Percentiles rank a stretch among this genome's conserved stretches.
These are phyloP conservation scores for Himalopsyche phryganea DNA, from an alignment of 1,140 invertebrate species.

Conservation along the genomic window DNA sequence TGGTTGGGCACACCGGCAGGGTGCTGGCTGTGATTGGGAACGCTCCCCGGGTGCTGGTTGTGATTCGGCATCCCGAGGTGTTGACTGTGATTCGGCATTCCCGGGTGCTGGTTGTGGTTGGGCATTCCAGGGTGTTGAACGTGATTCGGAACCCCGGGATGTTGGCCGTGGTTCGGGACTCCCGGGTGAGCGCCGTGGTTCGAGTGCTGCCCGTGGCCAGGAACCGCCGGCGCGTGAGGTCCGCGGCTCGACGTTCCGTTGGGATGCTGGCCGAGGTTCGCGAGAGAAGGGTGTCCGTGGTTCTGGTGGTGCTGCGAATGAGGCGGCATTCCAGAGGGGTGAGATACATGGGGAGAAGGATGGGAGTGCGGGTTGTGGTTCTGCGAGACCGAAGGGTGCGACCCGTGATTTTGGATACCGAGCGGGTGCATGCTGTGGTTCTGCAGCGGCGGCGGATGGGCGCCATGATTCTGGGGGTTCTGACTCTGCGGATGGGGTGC, in stretches of 20 bases:
- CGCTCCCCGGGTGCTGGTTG: conserved; percentile 14
- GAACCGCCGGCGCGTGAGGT: conserved; percentile 1
- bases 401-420: conserved; percentile 8
- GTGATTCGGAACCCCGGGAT: conserved; percentile 11
- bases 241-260: not conserved
- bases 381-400: conserved; percentile 6
- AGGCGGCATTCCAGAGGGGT: conserved; percentile 25
- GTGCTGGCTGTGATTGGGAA: conserved; percentile 19
- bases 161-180: conserved; percentile 14
- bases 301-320: conserved; percentile 28
- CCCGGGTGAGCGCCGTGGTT: conserved; percentile 5
- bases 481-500: conserved; percentile 47
- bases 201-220: conserved; percentile 8
- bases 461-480: conserved; percentile 46
- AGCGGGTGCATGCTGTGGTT: conserved; percentile 33
- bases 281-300: conserved; percentile 8
- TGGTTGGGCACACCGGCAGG: conserved; percentile 25
- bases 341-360: conserved; percentile 9
- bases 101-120: conserved; percentile 13
- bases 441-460: conserved; percentile 24
- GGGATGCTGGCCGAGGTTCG: conserved; percentile 13
- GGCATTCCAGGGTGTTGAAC: conserved; percentile 16
- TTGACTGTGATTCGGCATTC: conserved; percentile 8
- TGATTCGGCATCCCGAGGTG: conserved; percentile 17
- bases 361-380: conserved; percentile 11